Evolutionary conservation across 2,113 vertebrate species (phyloP), one percentile per base, ranked within the genome.

Genomic region (Dipodomys merriami): DNA sequence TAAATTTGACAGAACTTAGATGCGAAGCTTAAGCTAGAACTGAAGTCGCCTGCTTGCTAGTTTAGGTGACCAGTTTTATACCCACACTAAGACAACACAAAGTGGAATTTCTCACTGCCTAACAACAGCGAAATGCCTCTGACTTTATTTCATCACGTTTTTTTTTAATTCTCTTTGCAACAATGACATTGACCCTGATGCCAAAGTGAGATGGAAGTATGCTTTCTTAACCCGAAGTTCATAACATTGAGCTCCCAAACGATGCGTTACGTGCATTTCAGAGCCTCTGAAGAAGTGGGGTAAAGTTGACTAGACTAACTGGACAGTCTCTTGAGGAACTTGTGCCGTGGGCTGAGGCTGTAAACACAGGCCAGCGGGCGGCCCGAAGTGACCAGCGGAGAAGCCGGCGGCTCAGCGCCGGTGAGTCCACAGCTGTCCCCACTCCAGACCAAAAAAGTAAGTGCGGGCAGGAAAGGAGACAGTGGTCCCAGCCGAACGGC

Each of bases 261-360:
- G 29, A 84, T 90, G 33, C 19, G 65, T 67, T 83, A 64, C 62
- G 64, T 80, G 82, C 80, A 74, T 82, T 86, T 84, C 68, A 4
- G 27, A 90, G 64, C n/a, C 68, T 89, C 81, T 4, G 35, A 67
- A 18, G 85, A 86, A 94, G 25, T 35, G 72, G 6, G 65, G 68
- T 53, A 79, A 95, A 96, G 80, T 96, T 97, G 68, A 92, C 91
- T 15, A 60, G 89, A 80, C 71, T 80, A 83, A 60, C 0, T 25
- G 39, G 33, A 73, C 73, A 78, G 13, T 86, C 72, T 64, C 35
- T 33, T 19, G 72, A 84, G n/a, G 83, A 91, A 90, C 71, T 73
- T 88, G 39, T 57, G 79, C 65, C 33, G 72, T 29, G 57, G 5
- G 19, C 2, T 57, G 13, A 89, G 22, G n/a, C 78, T 23, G 69